Base-by-base conservation (phyloP, 2,797 vertebrate genomes). In the Clarias fuscus region DNA sequence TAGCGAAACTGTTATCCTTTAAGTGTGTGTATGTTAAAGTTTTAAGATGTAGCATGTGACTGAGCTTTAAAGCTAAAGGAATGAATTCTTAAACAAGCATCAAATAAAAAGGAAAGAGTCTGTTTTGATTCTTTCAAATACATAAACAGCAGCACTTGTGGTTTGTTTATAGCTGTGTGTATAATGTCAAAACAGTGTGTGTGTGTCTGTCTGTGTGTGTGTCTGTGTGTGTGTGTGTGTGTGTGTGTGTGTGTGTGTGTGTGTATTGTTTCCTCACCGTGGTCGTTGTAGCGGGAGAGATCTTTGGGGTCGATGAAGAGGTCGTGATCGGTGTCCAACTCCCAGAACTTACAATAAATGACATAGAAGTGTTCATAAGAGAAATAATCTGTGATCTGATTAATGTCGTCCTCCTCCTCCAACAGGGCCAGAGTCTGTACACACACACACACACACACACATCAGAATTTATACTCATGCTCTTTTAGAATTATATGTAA, bases 261-360 rank as follows among this genome's bases (percentile, higher is more conserved):
- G 81, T 71, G 67, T 81, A 13, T 27, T 0, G 3, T 4, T 15
- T 20, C n/a, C 85, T 87, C 40, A 87, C 86, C 86, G 8, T 99
- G 98, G 92, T 99, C 98, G 83, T 98, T 99, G 92, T 99, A 99
- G 92, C 96, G 96, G 53, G 96, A 96, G 88, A 99, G 95, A 92
- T 99, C 98, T 81, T 97, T 97, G 91, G 97, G 97, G 93, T 98
- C 97, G 81, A 99, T 97, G 91, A 98, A 99, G 88, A 99, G 96
- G 91, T 99, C 98, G 18, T 99, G 98, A 92, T 99, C 98, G 67
- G 96, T 97, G 94, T 99, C 98, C 93, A 99, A 94, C 94, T 99
- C 98, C 98, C 98, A 99, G 93, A 99, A 99, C 93, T 99, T 99
- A 96, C 98, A 99, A 93, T 99, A 99, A 95, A 99, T 99, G 85